Percentiles rank a stretch among this genome's conserved stretches.
These are phyloP conservation scores for Clarias batrachus DNA, from an alignment of 2,113 vertebrate species.

Conservation along the genomic window DNA sequence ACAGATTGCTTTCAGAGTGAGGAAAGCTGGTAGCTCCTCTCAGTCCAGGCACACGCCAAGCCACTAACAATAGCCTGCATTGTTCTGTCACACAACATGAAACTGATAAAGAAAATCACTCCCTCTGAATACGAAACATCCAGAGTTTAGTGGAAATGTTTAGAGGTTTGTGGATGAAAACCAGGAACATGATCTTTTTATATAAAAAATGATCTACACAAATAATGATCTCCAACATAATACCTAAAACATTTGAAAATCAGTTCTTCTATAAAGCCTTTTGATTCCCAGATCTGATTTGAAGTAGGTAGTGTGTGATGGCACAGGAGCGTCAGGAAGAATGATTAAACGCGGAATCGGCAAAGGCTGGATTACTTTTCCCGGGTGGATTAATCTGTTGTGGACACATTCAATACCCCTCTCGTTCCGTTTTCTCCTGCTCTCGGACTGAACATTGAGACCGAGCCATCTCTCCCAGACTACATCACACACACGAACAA, in stretches of 20 bases:
- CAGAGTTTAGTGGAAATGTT: neutral
- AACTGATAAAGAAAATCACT: neutral
- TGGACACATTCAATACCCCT: too few relatives aligned
- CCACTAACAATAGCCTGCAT: neutral
- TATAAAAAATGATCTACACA: neutral
- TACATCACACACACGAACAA: too few relatives aligned
- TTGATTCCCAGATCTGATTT: neutral
- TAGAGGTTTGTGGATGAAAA: neutral
- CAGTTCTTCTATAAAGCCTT: neutral
- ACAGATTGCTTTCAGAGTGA: slow-evolving; percentile 7
- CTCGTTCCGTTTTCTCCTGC: too few relatives aligned
- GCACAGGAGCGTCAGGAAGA: neutral
- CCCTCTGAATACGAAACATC: neutral
- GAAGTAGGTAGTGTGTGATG: neutral
- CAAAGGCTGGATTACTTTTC: too few relatives aligned
- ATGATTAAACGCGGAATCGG: too few relatives aligned
- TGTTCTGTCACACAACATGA: slow-evolving; percentile 2
- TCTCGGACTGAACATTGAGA: too few relatives aligned
- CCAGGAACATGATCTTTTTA: neutral
- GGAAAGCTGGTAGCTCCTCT: slow-evolving; percentile 22
- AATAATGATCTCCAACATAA: neutral
- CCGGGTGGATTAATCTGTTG: too few relatives aligned
- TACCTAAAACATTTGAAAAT: neutral
- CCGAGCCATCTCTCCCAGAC: too few relatives aligned
- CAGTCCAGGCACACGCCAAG: neutral